These are phyloP conservation scores for Drosophila kepulauana DNA, from an alignment of 1,140 invertebrate species.

Conservation along the genomic window DNA sequence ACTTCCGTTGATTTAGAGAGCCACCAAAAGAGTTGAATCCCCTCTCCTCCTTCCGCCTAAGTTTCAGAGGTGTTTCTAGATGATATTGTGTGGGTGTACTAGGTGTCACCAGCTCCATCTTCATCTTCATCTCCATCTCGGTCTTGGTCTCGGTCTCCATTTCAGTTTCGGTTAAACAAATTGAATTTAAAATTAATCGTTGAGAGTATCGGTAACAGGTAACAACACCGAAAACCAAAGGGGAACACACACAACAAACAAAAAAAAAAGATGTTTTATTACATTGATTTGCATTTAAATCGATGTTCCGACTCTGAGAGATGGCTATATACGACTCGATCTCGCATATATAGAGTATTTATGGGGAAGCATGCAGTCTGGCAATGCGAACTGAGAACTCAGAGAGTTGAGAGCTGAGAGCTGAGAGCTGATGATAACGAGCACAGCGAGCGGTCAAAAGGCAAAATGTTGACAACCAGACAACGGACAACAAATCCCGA, in stretches of 20 bases:
- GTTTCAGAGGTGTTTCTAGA: background rate
- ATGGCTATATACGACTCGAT: slow-evolving; percentile 34
- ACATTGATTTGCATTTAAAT: slow-evolving; percentile 83
- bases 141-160: slow-evolving; percentile 2
- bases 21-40: slow-evolving; percentile 24
- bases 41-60: background rate
- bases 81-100: slow-evolving; percentile 29
- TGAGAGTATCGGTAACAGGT: slow-evolving; percentile 35
- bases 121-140: slow-evolving; percentile 15
- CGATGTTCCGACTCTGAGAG: slow-evolving; percentile 57
- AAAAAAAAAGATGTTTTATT: slow-evolving; percentile 77
- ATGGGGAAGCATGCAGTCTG: background rate
- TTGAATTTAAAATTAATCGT: slow-evolving; percentile 78
- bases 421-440: slow-evolving; percentile 67
- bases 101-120: slow-evolving; percentile 54
- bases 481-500: slow-evolving; percentile 46
- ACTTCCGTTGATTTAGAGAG: slow-evolving; percentile 70
- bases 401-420: background rate
- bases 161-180: slow-evolving; percentile 30
- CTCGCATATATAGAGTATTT: slow-evolving; percentile 3
- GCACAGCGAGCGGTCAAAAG: slow-evolving; percentile 72
- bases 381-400: too few species aligned
- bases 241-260: slow-evolving; percentile 20
- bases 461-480: slow-evolving; percentile 65
- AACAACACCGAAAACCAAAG: slow-evolving; percentile 24